Base-by-base conservation (phyloP, 2,888 invertebrate genomes). In the Drepanosiphum platanoidis region DNA sequence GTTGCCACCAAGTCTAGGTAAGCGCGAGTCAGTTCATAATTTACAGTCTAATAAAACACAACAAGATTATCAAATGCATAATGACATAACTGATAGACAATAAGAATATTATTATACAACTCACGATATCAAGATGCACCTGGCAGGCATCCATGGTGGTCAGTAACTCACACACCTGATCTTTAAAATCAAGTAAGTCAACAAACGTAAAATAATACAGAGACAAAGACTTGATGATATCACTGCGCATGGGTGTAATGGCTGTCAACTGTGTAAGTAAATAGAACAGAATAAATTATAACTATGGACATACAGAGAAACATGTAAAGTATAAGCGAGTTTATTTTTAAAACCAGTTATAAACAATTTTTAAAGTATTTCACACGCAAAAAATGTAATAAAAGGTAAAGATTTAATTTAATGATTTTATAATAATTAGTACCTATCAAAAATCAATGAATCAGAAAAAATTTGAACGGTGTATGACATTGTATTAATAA, bases 201-300 rank as follows among this genome's bases (percentile, higher is more conserved):
- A 99, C 99, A 91, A 99, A 99, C 0, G 99, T 99, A 90, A 97
- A 98, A 89, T 99, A 99, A 89, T 99, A 99, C 11, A 99, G 90
- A 0, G 98, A 97, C 2, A 99, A 91, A 0, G 97, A 97, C 89
- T 99, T 99, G 87, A 98, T 96, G 66, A 99, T 97, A 90, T 99
- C 99, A 89, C 94, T 95, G 88, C 95, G 93, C 79, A 98, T 95
- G 87, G 93, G 94, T 70, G 95, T 93, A 75, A 99, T 95, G 3
- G 96, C 94, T 89, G 95, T 94, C 30, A 97, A 92, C 91, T 91
- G 89, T 58, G 46, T 15, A 32, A 22, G 13, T 78, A 75, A 30
- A 34, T 30, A 86, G 27, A 42, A n/a, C 11, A 42, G 11, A 42
- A 42, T 11, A 42, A 11, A 9, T 42, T 42, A 42, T 42, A n/a